Evolutionary conservation across 2,797 vertebrate species (phyloP).

Genomic region (Sphenodon punctatus): DNA sequence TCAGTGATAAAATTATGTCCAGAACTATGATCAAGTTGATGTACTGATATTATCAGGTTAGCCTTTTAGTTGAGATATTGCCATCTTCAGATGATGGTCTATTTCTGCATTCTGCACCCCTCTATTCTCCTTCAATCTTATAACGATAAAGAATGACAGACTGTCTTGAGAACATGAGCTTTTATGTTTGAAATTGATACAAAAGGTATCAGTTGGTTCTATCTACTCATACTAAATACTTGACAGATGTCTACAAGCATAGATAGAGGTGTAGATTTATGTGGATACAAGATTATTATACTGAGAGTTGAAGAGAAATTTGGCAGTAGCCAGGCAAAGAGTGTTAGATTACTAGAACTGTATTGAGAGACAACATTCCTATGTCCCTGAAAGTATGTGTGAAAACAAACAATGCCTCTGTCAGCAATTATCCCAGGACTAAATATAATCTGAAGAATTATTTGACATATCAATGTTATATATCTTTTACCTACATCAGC

Average conservation of each 20-base stretch:
- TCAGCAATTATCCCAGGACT: neutral
- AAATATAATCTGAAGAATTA: neutral
- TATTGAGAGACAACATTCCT: neutral
- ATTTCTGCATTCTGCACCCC: neutral
- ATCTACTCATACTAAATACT: neutral
- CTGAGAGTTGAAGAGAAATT: neutral
- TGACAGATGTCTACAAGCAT: neutral
- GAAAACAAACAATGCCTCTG: neutral
- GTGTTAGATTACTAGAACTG: neutral
- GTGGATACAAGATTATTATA: neutral
- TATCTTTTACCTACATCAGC: neutral
- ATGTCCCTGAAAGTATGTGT: no score
- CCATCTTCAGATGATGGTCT: neutral
- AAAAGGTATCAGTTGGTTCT: neutral
- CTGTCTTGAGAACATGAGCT: neutral
- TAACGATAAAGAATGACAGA: neutral
- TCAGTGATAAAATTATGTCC: neutral
- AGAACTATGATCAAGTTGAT: neutral
- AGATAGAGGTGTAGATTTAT: neutral
- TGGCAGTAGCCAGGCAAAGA: neutral
- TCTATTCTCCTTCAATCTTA: no score
- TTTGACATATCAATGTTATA: neutral
- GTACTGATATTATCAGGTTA: neutral
- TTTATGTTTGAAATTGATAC: neutral
- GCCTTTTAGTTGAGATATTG: neutral